Evolutionary conservation across 92 coral and sea anemone species (phyloP), one percentile per base, ranked within the genome.

Genomic region (Zoanthus solanderi): DNA sequence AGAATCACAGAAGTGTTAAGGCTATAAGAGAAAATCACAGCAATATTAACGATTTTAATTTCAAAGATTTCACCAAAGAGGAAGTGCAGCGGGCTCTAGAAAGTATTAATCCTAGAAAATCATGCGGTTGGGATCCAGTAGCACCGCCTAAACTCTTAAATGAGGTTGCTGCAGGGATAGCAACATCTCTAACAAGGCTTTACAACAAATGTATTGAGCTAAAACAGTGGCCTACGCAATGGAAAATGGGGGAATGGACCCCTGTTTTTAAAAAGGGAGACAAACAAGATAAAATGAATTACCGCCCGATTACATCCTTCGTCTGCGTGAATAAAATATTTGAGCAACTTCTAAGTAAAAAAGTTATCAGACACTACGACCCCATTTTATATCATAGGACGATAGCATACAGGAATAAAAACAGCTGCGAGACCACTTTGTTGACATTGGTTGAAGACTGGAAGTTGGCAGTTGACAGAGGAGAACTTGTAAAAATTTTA

Each of bases 301-400:
- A 89, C 47, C 84, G 92, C 31, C 95, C 90, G 8, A 89, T 92
- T 18, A 89, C 95, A n/a, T 72, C 84, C 4, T 92, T 88, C 58
- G 50, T 81, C 7, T 53, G 83, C 37, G 90, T 89, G 57, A 89
- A 82, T 76, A 92, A 92, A 72, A 92, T 85, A 23, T 9, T 92
- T 86, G 92, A 92, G 57, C 88, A 84, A 72, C 44, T 91, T 32
- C 86, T 83, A 34, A 28, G 92, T 68, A 88, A 76, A 47, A 88
- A 92, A 76, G 75, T 88, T 17, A 89, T 15, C 68, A 68, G 74
- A 29, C 42, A 68, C 74, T 68, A 68, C 86, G 11, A 88, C 94
- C 53, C 94, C 90, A 69, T 86, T 92, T 9, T 57, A 89, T n/a
- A 89, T 91, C 32, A 83, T 69, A 1, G 84, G 89, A 5, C 23